Evolutionary conservation across 2,888 invertebrate genomes (phyloP), one percentile per base, ranked within the genome.

Genomic region (Andrena fulva): DNA sequence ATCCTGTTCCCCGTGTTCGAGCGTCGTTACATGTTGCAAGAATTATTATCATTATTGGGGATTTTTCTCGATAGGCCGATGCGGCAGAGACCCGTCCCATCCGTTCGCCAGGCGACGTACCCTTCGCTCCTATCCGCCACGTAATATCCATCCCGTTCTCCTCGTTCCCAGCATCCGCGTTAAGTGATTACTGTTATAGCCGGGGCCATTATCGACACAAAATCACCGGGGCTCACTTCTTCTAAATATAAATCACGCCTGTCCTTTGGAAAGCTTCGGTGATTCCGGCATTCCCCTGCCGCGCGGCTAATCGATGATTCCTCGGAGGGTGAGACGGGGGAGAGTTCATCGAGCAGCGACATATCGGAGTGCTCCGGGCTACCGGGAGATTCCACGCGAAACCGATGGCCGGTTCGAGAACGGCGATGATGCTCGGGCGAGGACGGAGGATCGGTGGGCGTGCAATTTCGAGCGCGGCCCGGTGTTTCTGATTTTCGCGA

Each of bases 11-110:
- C 56, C 56, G 56, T 27, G 42, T 29, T 62, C 27, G 69, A 29
- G 72, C 78, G 66, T 80, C 60, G 24, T 67, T 77, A 72, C 54
- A 48, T n/a, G 78, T 62, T 54, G 66, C 67, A 54, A 7, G 80
- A 71, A 76, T 76, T 82, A 76, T 81, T 62, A 70, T 81, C 60
- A 48, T 66, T 60, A 42, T 54, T 12, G 27, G 10, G 42, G 62
- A 67, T 77, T 72, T 76, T 64, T 76, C 16, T 10, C 29, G 54
- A 16, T 48, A 64, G 7, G 8, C 24, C n/a, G 12, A 16, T 31
- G 8, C 48, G 12, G 6, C n/a, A 7, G 12, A 7, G 50, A 6
- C 42, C 72, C 76, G 59, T 74, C 42, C 42, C 27, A 63, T 48
- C 31, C 33, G 33, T 50, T 59, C 56, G 4, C 54, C 35, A 6